A percentile compares a stretch with the other conserved stretches of the same genome.
Evolutionary conservation across 2,797 vertebrate genomes (phyloP).

Genomic region (Rhinella marina): DNA sequence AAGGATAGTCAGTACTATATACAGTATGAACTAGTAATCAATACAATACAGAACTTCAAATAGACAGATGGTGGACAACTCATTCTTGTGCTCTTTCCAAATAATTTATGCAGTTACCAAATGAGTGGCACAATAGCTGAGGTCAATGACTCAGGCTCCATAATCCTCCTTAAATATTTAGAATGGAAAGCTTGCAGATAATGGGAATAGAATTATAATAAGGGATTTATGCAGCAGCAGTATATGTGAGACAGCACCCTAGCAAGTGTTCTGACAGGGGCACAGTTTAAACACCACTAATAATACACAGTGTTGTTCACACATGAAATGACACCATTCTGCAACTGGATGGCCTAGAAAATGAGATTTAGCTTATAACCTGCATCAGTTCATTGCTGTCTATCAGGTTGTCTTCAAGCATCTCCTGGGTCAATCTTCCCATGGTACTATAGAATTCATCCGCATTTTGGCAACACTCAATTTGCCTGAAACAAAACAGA

Average conservation of each 20-base stretch:
- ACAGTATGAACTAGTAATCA: background rate
- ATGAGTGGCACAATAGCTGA: background rate
- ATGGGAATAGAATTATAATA: no score
- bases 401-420: constrained; percentile 91
- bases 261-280: background rate
- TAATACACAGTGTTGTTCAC: background rate
- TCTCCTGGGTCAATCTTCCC: constrained; percentile 94
- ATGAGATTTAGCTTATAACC: constrained; percentile 69
- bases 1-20: background rate
- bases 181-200: background rate
- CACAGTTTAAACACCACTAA: background rate
- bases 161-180: background rate
- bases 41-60: background rate
- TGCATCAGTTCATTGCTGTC: constrained; percentile 95
- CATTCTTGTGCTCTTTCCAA: background rate
- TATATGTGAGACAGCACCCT: background rate
- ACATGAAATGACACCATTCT: background rate
- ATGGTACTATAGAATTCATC: constrained; percentile 98
- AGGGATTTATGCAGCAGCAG: no score
- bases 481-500: constrained; percentile 78
- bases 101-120: background rate
- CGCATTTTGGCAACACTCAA: constrained; percentile 91
- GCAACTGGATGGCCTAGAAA: background rate
- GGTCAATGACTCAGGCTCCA: background rate
- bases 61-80: background rate